Evolutionary conservation across 2,888 invertebrate species (phyloP).

Genomic region (Amblyjoppa fuscipennis): DNA sequence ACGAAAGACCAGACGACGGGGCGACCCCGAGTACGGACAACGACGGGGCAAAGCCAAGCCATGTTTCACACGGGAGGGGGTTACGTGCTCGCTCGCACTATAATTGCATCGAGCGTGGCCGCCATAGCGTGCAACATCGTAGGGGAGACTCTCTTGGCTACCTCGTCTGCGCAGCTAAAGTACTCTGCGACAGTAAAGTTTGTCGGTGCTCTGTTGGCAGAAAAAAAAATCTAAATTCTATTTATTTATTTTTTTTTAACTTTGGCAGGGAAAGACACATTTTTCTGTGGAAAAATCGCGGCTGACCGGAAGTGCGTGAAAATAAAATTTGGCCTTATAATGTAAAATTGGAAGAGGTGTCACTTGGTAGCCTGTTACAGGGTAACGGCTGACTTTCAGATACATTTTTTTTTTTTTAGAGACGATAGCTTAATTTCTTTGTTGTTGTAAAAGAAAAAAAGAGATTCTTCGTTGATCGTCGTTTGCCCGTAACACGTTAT

Average conservation of each 20-base stretch:
- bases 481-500: not conserved
- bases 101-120: conserved; percentile 62
- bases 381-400: too few species aligned
- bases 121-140: conserved; percentile 25
- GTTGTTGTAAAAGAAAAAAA: not conserved
- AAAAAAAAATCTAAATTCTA: not conserved
- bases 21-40: conserved; percentile 41
- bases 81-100: conserved; percentile 62
- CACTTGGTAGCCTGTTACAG: too few species aligned
- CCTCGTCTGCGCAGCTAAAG: not conserved
- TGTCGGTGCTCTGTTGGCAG: not conserved
- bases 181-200: not conserved
- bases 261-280: too few species aligned
- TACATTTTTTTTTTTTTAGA: not conserved
- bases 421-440: not conserved
- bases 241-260: not conserved
- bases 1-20: conserved; percentile 53
- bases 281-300: too few species aligned
- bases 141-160: too few species aligned
- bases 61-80: conserved; percentile 55
- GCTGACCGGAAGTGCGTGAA: too few species aligned
- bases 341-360: too few species aligned
- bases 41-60: conserved; percentile 29
- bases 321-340: not conserved
- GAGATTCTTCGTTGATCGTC: not conserved